These are phyloP conservation scores for Desmodus rotundus DNA, from an alignment of 2,113 vertebrate species.

Conservation along the genomic window DNA sequence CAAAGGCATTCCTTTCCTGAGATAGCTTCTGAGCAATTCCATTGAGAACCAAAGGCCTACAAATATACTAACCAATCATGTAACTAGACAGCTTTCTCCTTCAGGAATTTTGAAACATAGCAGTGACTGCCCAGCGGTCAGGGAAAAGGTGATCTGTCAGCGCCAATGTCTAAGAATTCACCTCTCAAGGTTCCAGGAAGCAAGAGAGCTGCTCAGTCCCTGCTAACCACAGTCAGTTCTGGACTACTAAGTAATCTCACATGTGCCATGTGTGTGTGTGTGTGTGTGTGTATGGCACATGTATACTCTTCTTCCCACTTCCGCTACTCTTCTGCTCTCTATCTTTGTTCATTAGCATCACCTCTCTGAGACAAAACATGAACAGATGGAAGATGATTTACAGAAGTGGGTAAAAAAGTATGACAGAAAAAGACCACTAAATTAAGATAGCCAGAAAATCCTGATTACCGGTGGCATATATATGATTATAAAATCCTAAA, in stretches of 20 bases:
- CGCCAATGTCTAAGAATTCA: not conserved
- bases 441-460: not conserved
- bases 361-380: not conserved
- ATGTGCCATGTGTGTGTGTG: not conserved
- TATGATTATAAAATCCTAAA: not conserved
- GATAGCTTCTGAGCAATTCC: not conserved
- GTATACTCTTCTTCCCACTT: no score
- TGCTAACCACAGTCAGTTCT: not conserved
- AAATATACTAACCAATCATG: conserved; percentile 28
- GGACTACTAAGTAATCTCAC: not conserved
- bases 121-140: not conserved
- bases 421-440: not conserved
- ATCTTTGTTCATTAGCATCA: not conserved
- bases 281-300: no score
- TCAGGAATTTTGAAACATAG: not conserved
- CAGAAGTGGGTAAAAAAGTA: not conserved
- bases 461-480: not conserved
- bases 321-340: not conserved
- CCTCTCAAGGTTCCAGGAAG: conserved; percentile 10
- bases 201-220: not conserved
- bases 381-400: not conserved
- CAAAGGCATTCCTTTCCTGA: not conserved
- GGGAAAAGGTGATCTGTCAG: not conserved
- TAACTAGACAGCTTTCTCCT: not conserved
- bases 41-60: not conserved